These are phyloP conservation scores for Alectoris magna DNA, from an alignment of 2,797 vertebrate genomes.

Conservation along the genomic window DNA sequence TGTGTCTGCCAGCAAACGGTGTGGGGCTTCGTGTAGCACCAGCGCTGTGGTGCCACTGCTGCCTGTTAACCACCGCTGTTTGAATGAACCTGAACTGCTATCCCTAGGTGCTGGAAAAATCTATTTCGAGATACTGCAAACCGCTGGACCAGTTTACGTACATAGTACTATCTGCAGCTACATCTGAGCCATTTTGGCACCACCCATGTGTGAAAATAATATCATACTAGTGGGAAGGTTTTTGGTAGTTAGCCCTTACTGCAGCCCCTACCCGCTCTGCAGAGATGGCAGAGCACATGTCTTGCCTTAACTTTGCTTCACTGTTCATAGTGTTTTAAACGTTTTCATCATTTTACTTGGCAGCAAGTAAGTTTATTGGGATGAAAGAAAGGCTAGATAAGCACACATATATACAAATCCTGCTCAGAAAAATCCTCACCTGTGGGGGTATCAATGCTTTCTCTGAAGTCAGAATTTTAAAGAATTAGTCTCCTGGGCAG, in stretches of 20 bases:
- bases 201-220: background rate
- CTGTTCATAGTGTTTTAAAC: background rate
- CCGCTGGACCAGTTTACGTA: background rate
- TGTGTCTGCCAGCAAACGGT: background rate
- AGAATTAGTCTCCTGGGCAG: background rate
- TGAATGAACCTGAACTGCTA: background rate
- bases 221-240: background rate
- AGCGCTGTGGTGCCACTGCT: background rate
- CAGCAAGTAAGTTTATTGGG: background rate
- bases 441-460: background rate
- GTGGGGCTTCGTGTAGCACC: background rate
- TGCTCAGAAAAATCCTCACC: background rate
- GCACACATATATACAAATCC: background rate
- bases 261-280: background rate
- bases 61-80: rapidly evolving
- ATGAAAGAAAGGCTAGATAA: background rate
- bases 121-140: background rate
- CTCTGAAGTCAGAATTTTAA: background rate
- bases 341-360: background rate
- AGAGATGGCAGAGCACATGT: background rate
- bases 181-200: background rate
- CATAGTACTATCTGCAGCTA: background rate
- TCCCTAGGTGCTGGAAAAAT: background rate
- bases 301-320: background rate
- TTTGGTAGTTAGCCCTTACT: background rate